phyloP scores from a whole-genome alignment of 2,113 vertebrate genomes.

The Equus quagga region DNA sequence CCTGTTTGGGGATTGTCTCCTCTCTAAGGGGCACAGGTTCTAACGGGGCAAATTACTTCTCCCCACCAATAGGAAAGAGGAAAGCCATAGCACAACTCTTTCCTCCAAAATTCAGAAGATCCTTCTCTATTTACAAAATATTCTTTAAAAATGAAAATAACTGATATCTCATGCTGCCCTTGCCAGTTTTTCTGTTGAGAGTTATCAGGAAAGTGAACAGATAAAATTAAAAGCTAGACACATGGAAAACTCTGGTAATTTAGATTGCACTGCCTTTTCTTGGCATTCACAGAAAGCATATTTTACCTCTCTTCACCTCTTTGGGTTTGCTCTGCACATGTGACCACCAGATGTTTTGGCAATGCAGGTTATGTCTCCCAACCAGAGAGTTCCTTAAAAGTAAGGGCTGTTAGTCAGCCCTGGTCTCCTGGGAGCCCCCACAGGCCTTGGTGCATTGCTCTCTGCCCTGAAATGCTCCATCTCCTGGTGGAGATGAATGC shows the following conservation, averaged over 20 bases:
- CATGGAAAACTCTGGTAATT: neutral
- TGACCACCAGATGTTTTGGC: neutral
- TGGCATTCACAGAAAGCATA: neutral
- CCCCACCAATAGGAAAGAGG: neutral
- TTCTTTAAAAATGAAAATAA: neutral
- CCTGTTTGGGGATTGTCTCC: neutral
- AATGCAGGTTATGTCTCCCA: neutral
- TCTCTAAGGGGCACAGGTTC: neutral
- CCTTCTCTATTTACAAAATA: neutral
- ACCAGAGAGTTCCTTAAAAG: neutral
- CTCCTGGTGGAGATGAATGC: neutral
- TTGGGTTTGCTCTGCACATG: neutral
- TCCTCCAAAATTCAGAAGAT: neutral
- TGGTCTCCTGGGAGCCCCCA: neutral
- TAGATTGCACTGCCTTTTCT: neutral
- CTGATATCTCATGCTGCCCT: neutral
- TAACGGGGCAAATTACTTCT: neutral
- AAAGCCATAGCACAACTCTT: neutral
- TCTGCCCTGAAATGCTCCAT: neutral
- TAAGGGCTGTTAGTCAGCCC: neutral
- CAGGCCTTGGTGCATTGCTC: neutral
- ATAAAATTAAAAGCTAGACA: neutral
- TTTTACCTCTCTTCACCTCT: neutral
- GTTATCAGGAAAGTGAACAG: neutral
- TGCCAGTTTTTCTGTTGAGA: neutral